Percentiles rank a stretch among this genome's conserved stretches.
These are phyloP conservation scores for Coboldia fuscipes DNA, from an alignment of 1,140 invertebrate species.

Conservation along the genomic window DNA sequence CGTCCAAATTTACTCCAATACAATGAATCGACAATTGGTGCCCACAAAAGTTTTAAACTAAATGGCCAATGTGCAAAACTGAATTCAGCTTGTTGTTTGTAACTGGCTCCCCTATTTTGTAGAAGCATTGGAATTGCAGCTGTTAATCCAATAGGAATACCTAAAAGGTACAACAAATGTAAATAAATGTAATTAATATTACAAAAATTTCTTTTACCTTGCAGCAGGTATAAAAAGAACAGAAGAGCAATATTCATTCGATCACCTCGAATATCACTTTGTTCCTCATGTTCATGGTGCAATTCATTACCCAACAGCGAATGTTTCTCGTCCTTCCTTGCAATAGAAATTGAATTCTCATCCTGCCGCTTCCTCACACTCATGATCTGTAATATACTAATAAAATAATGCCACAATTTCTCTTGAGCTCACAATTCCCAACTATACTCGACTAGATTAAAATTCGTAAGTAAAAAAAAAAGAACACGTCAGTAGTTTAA, in stretches of 20 bases:
- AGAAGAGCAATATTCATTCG: conserved; percentile 61
- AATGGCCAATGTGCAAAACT: conserved; percentile 98
- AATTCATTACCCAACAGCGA: neutral
- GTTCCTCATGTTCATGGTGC: conserved; percentile 8
- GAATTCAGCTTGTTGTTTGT: conserved; percentile 92
- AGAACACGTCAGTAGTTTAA: too few relatives aligned
- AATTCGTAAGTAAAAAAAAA: too few relatives aligned
- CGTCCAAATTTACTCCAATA: conserved; percentile 68
- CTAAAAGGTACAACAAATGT: too few relatives aligned
- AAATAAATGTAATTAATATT: too few relatives aligned
- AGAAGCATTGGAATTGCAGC: conserved; percentile 88
- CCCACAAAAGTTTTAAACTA: conserved; percentile 93
- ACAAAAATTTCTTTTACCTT: too few relatives aligned
- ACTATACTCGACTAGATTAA: too few relatives aligned
- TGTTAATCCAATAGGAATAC: conserved; percentile 85
- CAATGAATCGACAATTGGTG: conserved; percentile 87
- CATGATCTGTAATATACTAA: too few relatives aligned
- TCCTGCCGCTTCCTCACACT: too few relatives aligned
- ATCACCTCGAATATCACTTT: conserved; percentile 43
- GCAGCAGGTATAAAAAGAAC: conserved; percentile 79
- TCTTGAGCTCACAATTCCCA: too few relatives aligned
- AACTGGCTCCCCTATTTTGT: conserved; percentile 74
- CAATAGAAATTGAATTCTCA: too few relatives aligned
- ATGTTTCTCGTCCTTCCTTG: neutral
- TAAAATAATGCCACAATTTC: too few relatives aligned